Conservation (phyloP, 2,797 vertebrate species). For the Lutjanus argentimaculatus region DNA sequence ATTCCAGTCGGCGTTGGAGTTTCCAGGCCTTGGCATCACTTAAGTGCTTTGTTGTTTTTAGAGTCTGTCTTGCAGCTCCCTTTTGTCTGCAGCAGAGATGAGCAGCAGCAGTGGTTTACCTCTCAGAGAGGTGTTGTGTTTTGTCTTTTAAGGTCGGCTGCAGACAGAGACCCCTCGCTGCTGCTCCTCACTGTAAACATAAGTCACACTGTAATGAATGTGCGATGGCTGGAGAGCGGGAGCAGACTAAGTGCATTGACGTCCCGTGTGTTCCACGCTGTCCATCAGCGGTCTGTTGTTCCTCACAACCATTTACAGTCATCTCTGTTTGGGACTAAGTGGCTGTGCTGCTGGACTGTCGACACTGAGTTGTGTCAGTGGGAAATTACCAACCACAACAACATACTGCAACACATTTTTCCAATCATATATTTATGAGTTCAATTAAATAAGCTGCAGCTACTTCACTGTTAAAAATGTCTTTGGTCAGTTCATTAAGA, state of each 20-base stretch:
- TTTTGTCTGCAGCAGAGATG: slow-evolving; percentile 48
- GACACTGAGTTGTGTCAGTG: slow-evolving; percentile 7
- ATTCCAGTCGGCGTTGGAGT: slow-evolving; percentile 50
- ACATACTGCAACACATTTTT: neutral
- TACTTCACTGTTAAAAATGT: neutral
- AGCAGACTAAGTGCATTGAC: slow-evolving; percentile 63
- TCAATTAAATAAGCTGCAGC: neutral
- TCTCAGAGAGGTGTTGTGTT: slow-evolving; percentile 61
- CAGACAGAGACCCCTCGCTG: slow-evolving; percentile 49
- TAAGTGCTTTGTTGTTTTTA: slow-evolving; percentile 53
- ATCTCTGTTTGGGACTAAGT: slow-evolving; percentile 51
- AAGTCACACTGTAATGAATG: slow-evolving; percentile 61
- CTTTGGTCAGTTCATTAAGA: neutral
- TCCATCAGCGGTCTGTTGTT: slow-evolving; percentile 38
- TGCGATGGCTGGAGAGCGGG: slow-evolving; percentile 45
- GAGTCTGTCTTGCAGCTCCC: slow-evolving; percentile 50
- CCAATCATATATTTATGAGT: neutral
- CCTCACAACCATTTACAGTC: slow-evolving; percentile 74
- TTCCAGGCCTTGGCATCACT: slow-evolving; percentile 62
- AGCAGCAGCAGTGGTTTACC: slow-evolving; percentile 41
- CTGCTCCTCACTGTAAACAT: slow-evolving; percentile 72
- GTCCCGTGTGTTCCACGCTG: slow-evolving; percentile 41
- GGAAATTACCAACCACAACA: slow-evolving; percentile 30
- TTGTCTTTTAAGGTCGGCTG: slow-evolving; percentile 73
- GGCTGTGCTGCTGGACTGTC: neutral